phyloP scores from a whole-genome alignment of 1,140 invertebrate species.

The Ladona fulva region DNA sequence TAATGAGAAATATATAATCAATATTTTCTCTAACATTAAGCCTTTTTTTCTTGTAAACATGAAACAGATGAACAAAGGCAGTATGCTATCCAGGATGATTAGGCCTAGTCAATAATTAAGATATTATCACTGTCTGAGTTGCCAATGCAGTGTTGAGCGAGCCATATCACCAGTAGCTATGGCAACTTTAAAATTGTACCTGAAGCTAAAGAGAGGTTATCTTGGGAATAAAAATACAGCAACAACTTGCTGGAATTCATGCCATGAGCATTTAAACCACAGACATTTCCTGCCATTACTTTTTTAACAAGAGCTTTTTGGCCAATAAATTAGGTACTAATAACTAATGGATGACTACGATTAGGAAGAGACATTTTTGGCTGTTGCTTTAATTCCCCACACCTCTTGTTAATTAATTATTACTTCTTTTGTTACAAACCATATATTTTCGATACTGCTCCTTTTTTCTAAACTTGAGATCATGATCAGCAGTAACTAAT shows the following conservation, averaged over 20 bases:
- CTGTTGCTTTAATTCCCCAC: neutral
- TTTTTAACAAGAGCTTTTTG: constrained; percentile 17
- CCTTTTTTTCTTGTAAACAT: neutral
- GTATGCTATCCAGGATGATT: neutral
- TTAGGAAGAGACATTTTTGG: constrained; percentile 1
- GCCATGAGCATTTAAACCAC: neutral
- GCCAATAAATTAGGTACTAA: constrained; percentile 21
- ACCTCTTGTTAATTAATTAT: neutral
- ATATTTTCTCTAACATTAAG: neutral
- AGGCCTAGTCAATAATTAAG: neutral
- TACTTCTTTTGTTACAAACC: neutral
- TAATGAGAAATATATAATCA: neutral
- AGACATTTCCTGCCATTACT: neutral
- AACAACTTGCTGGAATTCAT: neutral
- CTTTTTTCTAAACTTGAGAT: constrained; percentile 18
- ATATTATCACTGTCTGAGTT: constrained; percentile 3
- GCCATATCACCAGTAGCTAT: constrained; percentile 4
- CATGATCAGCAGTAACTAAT: constrained; percentile 13
- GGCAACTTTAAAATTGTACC: neutral
- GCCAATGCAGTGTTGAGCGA: neutral
- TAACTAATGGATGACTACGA: neutral
- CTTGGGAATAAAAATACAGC: neutral
- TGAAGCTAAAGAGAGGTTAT: constrained; percentile 1
- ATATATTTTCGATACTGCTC: neutral
- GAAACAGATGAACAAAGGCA: neutral